Base-by-base conservation (phyloP, 2,113 vertebrate genomes). In the Leiothrix lutea region DNA sequence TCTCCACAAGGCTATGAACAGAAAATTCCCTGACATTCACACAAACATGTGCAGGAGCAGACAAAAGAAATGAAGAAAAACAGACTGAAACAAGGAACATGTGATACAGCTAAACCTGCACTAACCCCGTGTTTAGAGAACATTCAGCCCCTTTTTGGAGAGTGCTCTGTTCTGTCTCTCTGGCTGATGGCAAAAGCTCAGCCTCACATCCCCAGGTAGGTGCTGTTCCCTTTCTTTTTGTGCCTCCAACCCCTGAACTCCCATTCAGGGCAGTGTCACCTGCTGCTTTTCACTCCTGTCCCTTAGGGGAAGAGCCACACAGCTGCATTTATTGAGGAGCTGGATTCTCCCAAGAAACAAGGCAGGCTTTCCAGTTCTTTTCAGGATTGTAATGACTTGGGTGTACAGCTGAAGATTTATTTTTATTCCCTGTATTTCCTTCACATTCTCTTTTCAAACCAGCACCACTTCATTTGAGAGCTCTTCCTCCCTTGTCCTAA, bases 1-100 rank as follows among this genome's bases (percentile, higher is more conserved):
- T 60, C n/a, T 65, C 38, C 12, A 44, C 0, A 0, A 50, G 36
- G 12, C 20, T 5, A 1, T 1, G 14, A 28, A 35, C 2, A 31
- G 14, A 33, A 82, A 16, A 38, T 62, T 21, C 33, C 58, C 33
- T 38, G 38, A 18, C 6, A 5, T 48, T 54, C 47, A 17, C 54
- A n/a, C 8, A 35, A 53, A 50, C 0, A 0, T 5, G 8, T 16
- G 23, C 44, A 78, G 67, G 20, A 28, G n/a, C 6, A 42, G 20
- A 48, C 28, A 35, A 57, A 62, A 69, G 22, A 38, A 79, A 47
- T 3, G 8, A 50, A 38, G 25, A 48, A 54, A 88, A 72, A 1
- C 20, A 8, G 18, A 20, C 2, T 44, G 44, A 48, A 89, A 40
- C 24, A 67, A 60, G 14, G 25, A 14, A 19, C 0, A 1, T 19